phyloP scores from a whole-genome alignment of 2,888 invertebrate genomes.

The Lycophotia porphyrea region DNA sequence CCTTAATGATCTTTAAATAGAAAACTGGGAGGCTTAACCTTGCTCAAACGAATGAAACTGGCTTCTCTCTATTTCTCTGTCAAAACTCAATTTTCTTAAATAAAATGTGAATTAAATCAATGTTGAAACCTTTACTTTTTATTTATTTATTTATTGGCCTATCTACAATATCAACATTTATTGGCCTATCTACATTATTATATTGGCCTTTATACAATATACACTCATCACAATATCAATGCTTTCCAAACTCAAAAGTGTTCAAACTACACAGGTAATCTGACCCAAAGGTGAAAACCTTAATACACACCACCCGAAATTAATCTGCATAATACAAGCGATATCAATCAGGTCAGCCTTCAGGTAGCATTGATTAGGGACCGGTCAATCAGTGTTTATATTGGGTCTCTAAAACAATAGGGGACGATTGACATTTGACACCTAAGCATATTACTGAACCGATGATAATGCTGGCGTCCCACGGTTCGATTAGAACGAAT shows the following conservation, averaged over 20 bases:
- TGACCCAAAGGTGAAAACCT: background rate
- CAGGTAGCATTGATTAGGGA: conserved; percentile 40
- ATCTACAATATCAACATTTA: too few species aligned
- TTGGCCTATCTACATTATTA: too few species aligned
- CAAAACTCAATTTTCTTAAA: background rate
- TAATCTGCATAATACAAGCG: conserved; percentile 46
- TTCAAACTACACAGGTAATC: conserved; percentile 24
- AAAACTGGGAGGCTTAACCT: too few species aligned
- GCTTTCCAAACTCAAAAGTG: background rate
- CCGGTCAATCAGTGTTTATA: conserved; percentile 46
- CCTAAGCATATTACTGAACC: conserved; percentile 28
- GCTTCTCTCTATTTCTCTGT: background rate
- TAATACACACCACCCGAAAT: conserved; percentile 27
- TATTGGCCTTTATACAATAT: too few species aligned
- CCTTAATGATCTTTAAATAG: too few species aligned
- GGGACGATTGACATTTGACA: conserved; percentile 35
- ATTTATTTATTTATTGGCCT: too few species aligned
- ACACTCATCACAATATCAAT: background rate
- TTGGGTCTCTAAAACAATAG: conserved; percentile 46
- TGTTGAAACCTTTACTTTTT: too few species aligned
- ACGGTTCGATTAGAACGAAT: background rate
- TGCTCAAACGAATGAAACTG: background rate
- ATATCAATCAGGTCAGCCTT: conserved; percentile 31
- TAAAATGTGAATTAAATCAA: too few species aligned
- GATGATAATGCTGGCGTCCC: conserved; percentile 26